Evolutionary conservation across 2,113 vertebrate genomes (phyloP).

Genomic region (Lepus europaeus): DNA sequence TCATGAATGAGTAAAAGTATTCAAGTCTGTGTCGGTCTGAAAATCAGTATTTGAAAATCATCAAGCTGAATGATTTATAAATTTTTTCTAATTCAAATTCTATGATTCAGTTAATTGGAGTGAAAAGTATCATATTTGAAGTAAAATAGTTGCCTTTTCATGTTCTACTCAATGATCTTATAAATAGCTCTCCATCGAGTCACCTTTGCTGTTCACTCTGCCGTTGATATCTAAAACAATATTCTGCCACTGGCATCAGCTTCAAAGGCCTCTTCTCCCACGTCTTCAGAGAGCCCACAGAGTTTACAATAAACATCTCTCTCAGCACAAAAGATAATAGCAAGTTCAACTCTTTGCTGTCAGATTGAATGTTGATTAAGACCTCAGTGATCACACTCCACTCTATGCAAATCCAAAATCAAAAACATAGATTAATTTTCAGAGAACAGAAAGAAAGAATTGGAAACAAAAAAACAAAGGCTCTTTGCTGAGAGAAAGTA

Average conservation of each 20-base stretch:
- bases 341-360: constrained; percentile 31
- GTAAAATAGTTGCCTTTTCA: constrained; percentile 42
- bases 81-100: constrained; percentile 43
- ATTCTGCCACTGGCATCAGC: neutral
- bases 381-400: constrained; percentile 17
- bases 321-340: constrained; percentile 58
- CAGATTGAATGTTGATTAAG: constrained; percentile 55
- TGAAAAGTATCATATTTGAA: constrained; percentile 23
- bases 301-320: constrained; percentile 63
- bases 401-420: constrained; percentile 23
- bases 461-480: neutral
- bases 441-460: constrained; percentile 24
- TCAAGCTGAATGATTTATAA: neutral
- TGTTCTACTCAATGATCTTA: constrained; percentile 35
- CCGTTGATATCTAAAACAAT: constrained; percentile 43
- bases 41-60: constrained; percentile 55
- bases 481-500: neutral
- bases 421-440: constrained; percentile 52
- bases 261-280: constrained; percentile 61
- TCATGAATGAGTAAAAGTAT: constrained; percentile 1
- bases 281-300: constrained; percentile 37
- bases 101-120: constrained; percentile 47
- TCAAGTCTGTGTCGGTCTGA: neutral
- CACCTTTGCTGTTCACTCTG: constrained; percentile 29
- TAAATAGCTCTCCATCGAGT: constrained; percentile 53